Conservation (phyloP, 2,113 vertebrate species). For the Trichomycterus rosablanca region DNA sequence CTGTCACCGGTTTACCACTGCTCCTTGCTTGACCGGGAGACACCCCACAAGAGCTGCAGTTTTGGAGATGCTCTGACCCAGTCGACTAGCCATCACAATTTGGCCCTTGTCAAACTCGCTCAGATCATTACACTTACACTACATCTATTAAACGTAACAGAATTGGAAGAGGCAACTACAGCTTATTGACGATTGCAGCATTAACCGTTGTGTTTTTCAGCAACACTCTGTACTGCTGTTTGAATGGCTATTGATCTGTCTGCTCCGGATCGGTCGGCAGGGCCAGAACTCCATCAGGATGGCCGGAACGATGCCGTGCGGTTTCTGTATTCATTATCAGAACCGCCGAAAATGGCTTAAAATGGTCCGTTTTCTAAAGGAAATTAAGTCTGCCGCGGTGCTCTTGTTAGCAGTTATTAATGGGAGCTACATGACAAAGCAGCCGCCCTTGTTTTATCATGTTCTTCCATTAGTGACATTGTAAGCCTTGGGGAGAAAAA, state of each 20-base stretch:
- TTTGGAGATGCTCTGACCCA: no score
- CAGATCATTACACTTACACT: no score
- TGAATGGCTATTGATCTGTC: conserved; percentile 36
- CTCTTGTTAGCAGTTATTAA: conserved; percentile 13
- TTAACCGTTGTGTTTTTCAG: conserved; percentile 26
- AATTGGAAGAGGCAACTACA: conserved; percentile 42
- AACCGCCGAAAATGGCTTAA: background rate
- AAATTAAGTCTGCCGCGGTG: background rate
- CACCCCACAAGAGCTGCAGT: no score
- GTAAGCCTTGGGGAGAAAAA: background rate
- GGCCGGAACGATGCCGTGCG: conserved; percentile 1
- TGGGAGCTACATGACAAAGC: background rate
- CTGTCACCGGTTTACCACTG: no score
- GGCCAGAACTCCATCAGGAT: conserved; percentile 16
- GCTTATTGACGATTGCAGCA: conserved; percentile 23
- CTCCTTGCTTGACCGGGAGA: no score
- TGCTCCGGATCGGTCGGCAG: background rate
- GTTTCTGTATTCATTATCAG: conserved; percentile 1
- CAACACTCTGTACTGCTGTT: conserved; percentile 21
- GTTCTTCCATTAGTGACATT: conserved; percentile 15
- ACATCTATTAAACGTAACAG: no score
- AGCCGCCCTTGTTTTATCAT: conserved; percentile 10
- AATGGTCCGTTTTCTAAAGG: conserved; percentile 11
- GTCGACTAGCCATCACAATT: no score
- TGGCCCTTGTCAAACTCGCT: no score